Conservation (phyloP, 2,113 vertebrate species). For the Thunnus maccoyii region DNA sequence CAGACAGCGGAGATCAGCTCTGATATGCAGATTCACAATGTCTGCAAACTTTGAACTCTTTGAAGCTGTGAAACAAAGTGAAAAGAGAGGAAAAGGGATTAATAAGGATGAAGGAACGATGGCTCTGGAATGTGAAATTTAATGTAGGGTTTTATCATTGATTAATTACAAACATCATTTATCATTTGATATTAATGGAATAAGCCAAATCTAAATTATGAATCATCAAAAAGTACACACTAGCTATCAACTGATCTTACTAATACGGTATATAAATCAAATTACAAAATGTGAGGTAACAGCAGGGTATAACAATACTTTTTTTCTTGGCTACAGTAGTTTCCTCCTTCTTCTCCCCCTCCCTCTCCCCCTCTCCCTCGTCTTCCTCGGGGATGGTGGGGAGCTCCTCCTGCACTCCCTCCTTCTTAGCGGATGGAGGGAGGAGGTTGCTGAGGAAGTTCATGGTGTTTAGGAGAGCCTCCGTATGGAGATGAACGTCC, state of each 20-base stretch:
- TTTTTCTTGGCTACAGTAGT: constrained; percentile 71
- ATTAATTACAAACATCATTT: no score
- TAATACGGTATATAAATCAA: no score
- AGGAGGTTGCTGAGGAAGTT: constrained; percentile 91
- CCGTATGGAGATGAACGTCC: constrained; percentile 95
- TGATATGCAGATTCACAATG: constrained; percentile 90
- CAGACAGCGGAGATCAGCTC: constrained; percentile 92
- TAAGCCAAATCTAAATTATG: no score
- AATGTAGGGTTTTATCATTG: not conserved
- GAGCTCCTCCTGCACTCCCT: constrained; percentile 78
- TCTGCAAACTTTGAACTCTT: constrained; percentile 90
- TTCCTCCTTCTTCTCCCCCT: constrained; percentile 88
- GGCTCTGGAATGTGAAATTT: not conserved
- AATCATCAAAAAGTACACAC: no score
- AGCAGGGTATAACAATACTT: constrained; percentile 54
- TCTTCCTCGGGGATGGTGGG: constrained; percentile 80
- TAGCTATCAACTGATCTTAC: no score
- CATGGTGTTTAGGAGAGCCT: constrained; percentile 93
- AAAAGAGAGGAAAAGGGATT: constrained; percentile 3
- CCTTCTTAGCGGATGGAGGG: constrained; percentile 84
- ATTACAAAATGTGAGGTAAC: no score
- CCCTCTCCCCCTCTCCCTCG: constrained; percentile 78
- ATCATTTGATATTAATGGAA: no score
- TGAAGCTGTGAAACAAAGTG: constrained; percentile 79
- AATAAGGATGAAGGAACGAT: not conserved